Evolutionary conservation across 2,797 vertebrate genomes (phyloP).

Genomic region (Eurystomus glaucurus): DNA sequence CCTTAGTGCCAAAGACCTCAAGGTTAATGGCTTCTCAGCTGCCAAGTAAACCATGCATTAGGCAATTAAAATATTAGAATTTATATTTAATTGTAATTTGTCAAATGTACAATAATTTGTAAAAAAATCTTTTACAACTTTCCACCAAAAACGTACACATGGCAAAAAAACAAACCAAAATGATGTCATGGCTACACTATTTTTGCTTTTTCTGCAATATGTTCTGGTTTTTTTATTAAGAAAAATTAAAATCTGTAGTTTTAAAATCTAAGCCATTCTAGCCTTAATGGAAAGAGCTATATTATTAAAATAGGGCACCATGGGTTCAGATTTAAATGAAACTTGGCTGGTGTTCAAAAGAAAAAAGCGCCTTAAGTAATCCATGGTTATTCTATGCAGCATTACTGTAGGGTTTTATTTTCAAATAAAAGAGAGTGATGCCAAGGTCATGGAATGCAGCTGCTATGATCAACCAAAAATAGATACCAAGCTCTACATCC

Average conservation of each 20-base stretch:
- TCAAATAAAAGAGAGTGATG: constrained; percentile 43
- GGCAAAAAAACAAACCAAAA: neutral
- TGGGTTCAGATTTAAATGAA: constrained; percentile 20
- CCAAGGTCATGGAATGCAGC: constrained; percentile 61
- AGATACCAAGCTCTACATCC: constrained; percentile 54
- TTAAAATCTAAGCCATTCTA: neutral
- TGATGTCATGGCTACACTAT: neutral
- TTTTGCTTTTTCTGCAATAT: neutral
- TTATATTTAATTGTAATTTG: neutral
- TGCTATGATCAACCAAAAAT: constrained; percentile 59
- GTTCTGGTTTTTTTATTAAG: neutral
- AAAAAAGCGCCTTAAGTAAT: constrained; percentile 37
- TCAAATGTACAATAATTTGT: neutral
- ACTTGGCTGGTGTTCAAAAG: constrained; percentile 25
- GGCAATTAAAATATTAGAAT: neutral
- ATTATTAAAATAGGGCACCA: neutral
- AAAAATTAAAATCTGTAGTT: neutral
- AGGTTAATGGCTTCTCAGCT: neutral
- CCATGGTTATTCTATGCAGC: neutral
- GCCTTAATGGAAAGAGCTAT: neutral
- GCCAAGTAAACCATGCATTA: neutral
- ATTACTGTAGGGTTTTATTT: constrained; percentile 7
- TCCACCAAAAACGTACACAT: neutral
- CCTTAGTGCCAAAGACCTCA: neutral
- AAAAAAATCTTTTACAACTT: neutral